A percentile compares a stretch with the other conserved stretches of the same genome.
phyloP scores from a whole-genome alignment of 30 jellyfish, hydroid and myxozoan species.

The Aurelia sp. region DNA sequence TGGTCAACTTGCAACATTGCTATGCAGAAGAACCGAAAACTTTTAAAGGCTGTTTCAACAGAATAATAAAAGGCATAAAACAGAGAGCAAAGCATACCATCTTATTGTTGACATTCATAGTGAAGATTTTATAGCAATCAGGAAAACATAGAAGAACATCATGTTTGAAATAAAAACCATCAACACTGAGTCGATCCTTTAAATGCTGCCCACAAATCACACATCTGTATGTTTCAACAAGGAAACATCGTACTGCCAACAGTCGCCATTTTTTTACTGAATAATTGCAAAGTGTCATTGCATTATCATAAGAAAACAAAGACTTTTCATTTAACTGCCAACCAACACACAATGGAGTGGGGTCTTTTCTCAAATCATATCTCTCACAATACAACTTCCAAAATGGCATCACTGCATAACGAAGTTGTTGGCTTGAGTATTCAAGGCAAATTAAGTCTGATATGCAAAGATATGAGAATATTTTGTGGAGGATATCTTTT shows the following conservation, averaged over 20 bases:
- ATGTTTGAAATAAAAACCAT: conserved; percentile 57
- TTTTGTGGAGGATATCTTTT: conserved; percentile 26
- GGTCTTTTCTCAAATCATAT: conserved; percentile 11
- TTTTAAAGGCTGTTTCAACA: too few species aligned
- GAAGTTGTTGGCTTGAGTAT: not conserved
- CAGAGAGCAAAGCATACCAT: conserved; percentile 40
- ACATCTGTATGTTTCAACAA: conserved; percentile 34
- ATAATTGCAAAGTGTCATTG: conserved; percentile 29
- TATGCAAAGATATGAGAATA: conserved; percentile 10
- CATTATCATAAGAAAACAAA: conserved; percentile 51
- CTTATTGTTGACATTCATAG: conserved; percentile 34
- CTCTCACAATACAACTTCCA: conserved; percentile 54
- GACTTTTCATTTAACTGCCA: conserved; percentile 57
- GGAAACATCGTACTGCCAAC: conserved; percentile 44
- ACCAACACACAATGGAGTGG: conserved; percentile 70
- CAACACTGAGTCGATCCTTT: conserved; percentile 63
- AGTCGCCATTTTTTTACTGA: conserved; percentile 57
- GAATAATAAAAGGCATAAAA: not conserved
- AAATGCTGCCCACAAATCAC: conserved; percentile 66
- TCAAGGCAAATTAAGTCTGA: conserved; percentile 42
- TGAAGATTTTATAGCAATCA: conserved; percentile 47
- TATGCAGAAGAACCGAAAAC: too few species aligned
- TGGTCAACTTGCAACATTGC: too few species aligned
- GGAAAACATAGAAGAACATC: conserved; percentile 68
- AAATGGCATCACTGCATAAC: conserved; percentile 8